phyloP scores from a whole-genome alignment of 2,888 invertebrate genomes.

The Chalcis sispes region DNA sequence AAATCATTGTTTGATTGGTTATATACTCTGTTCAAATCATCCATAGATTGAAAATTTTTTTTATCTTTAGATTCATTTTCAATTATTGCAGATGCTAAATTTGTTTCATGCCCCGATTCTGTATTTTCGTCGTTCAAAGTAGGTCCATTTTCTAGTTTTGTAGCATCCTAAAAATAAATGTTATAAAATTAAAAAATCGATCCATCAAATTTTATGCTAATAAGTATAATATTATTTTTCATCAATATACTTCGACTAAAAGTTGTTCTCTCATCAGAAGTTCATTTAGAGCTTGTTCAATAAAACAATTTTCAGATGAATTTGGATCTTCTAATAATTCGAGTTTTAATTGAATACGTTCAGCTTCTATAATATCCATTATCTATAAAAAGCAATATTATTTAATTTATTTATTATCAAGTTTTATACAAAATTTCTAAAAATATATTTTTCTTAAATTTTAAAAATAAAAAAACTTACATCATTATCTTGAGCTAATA shows the following conservation, averaged over 20 bases:
- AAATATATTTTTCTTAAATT: neutral
- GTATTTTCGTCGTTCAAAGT: constrained; percentile 10
- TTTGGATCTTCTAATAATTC: constrained; percentile 81
- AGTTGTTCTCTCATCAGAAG: constrained; percentile 78
- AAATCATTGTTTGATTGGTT: constrained; percentile 33
- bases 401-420: constrained; percentile 9
- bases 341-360: constrained; percentile 79
- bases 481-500: constrained; percentile 84
- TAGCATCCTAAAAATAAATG: constrained; percentile 8
- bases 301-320: constrained; percentile 89
- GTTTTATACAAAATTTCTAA: constrained; percentile 6
- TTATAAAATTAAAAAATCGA: neutral
- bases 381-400: constrained; percentile 76
- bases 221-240: neutral
- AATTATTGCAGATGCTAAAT: neutral
- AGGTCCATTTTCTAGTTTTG: neutral
- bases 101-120: constrained; percentile 11
- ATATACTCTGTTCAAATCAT: constrained; percentile 6
- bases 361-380: constrained; percentile 84
- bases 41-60: constrained; percentile 2
- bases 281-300: constrained; percentile 88
- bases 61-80: neutral
- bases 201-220: neutral
- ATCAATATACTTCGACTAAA: constrained; percentile 35
- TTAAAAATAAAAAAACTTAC: constrained; percentile 72